Percentiles rank a stretch among this genome's conserved stretches.
Conservation (phyloP, 2,113 vertebrate species). For the Phylloscopus trochilus region DNA sequence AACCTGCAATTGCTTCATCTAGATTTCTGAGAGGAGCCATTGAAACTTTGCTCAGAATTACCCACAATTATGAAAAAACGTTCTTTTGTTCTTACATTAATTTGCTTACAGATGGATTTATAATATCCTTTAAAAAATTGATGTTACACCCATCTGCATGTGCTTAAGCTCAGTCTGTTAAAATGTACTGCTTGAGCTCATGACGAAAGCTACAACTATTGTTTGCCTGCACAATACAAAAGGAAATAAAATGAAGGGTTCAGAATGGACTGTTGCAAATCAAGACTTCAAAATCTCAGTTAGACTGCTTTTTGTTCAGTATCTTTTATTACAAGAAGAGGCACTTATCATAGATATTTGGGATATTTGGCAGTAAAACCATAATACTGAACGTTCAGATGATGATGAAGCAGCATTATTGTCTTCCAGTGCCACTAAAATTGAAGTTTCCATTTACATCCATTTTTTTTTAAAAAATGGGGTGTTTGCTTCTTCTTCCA, state of each 20-base stretch:
- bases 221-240: constrained; percentile 17
- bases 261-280: constrained; percentile 31
- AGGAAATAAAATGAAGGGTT: constrained; percentile 41
- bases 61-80: background rate
- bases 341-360: background rate
- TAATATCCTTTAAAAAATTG: background rate
- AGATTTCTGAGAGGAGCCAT: background rate
- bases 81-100: background rate
- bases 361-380: background rate
- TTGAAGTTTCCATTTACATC: background rate
- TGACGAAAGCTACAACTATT: constrained; percentile 29
- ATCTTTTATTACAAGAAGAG: background rate
- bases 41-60: constrained; percentile 5
- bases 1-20: background rate
- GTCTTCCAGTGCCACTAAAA: background rate
- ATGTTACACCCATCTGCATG: background rate
- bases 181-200: constrained; percentile 18
- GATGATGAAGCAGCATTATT: background rate
- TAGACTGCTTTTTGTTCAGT: background rate
- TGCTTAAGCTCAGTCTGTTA: background rate
- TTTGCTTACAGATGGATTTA: background rate
- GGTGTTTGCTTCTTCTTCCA: background rate
- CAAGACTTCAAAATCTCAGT: constrained; percentile 13
- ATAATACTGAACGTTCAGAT: background rate
- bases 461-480: background rate